Percentiles rank a stretch among this genome's conserved stretches.
These are phyloP conservation scores for Argyresthia goedartella DNA, from an alignment of 2,888 invertebrate genomes.

Conservation along the genomic window DNA sequence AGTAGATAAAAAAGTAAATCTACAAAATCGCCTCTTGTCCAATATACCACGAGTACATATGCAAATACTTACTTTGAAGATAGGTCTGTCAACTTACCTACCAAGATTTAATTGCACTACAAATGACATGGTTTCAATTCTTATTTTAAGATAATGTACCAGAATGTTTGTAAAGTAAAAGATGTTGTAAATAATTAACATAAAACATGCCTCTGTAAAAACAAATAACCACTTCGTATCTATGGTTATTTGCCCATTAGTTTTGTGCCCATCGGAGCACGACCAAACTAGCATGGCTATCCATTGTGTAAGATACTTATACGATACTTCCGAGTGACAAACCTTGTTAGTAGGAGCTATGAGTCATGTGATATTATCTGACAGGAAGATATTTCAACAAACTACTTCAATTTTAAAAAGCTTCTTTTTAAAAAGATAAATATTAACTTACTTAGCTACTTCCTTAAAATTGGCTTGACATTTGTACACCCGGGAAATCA, in stretches of 20 bases:
- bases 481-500: no score
- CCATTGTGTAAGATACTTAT: background rate
- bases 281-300: constrained; percentile 14
- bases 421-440: background rate
- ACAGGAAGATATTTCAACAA: constrained; percentile 28
- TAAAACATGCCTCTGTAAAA: constrained; percentile 10
- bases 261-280: constrained; percentile 28
- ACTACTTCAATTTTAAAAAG: background rate
- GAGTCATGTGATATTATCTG: constrained; percentile 36
- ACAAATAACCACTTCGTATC: constrained; percentile 27
- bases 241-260: constrained; percentile 28
- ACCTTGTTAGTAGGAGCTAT: constrained; percentile 22
- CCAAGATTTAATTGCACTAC: no score
- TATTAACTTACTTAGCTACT: no score
- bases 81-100: no score
- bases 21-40: no score
- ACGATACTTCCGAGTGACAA: constrained; percentile 31
- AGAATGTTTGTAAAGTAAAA: no score
- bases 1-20: no score
- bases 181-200: no score
- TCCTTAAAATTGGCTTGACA: no score
- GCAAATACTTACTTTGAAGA: no score
- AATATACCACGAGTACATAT: no score
- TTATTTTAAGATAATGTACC: no score
- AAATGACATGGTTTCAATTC: background rate